phyloP scores from a whole-genome alignment of 2,888 invertebrate species.

The Volucella bombylans region DNA sequence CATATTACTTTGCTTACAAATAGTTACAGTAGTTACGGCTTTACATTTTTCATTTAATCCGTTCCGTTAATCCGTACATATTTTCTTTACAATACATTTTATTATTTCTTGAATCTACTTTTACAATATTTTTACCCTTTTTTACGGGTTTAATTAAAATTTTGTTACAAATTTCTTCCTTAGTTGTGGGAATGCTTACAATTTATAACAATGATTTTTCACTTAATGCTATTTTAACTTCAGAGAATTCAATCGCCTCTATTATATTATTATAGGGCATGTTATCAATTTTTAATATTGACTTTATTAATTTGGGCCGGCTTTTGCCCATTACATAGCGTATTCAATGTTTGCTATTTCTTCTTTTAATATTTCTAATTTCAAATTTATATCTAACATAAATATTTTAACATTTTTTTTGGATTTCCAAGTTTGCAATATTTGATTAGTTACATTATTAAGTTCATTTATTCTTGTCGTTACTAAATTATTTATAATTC shows the following conservation, averaged over 20 bases:
- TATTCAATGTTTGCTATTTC: constrained; percentile 61
- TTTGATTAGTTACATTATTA: constrained; percentile 29
- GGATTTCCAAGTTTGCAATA: constrained; percentile 22
- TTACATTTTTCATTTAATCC: constrained; percentile 51
- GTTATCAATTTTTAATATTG: too few relatives aligned
- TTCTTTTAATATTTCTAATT: constrained; percentile 60
- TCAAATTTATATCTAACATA: constrained; percentile 45
- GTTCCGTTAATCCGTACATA: constrained; percentile 54
- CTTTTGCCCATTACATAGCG: too few relatives aligned
- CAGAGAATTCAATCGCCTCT: too few relatives aligned
- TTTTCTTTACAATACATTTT: constrained; percentile 43
- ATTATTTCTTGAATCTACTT: constrained; percentile 56
- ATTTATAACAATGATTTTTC: too few relatives aligned
- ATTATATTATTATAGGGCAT: too few relatives aligned
- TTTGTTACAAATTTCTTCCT: too few relatives aligned
- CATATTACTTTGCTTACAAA: constrained; percentile 63
- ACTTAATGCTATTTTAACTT: too few relatives aligned
- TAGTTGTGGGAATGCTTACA: too few relatives aligned
- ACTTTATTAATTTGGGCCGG: too few relatives aligned
- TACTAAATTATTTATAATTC: constrained; percentile 47
- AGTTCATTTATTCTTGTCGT: constrained; percentile 34
- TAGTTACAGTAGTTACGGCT: constrained; percentile 49
- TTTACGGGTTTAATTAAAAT: constrained; percentile 63
- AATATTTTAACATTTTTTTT: constrained; percentile 25
- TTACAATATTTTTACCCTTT: constrained; percentile 53